Percentiles rank a stretch among this genome's conserved stretches.
These are phyloP conservation scores for Psix sp. DNA, from an alignment of 1,140 invertebrate genomes.

Conservation along the genomic window DNA sequence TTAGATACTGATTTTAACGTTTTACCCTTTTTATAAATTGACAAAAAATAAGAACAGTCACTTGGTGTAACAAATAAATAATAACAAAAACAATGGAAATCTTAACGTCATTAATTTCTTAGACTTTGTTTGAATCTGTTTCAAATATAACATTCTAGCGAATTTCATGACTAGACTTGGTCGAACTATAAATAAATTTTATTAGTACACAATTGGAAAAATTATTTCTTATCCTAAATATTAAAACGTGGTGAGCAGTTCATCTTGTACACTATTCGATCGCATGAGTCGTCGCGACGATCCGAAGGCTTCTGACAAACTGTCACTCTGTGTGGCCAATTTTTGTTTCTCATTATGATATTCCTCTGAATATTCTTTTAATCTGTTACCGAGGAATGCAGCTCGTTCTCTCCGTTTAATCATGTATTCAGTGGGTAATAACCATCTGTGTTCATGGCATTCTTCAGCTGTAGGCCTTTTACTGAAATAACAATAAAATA, in stretches of 20 bases:
- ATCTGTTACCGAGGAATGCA: conserved; percentile 87
- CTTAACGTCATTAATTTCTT: conserved; percentile 46
- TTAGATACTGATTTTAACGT: conserved; percentile 16
- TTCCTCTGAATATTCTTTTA: conserved; percentile 87
- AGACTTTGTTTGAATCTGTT: conserved; percentile 19
- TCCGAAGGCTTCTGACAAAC: conserved; percentile 73
- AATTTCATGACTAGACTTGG: conserved; percentile 37
- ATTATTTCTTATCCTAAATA: conserved; percentile 59
- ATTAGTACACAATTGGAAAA: conserved; percentile 68
- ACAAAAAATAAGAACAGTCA: conserved; percentile 62
- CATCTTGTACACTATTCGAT: conserved; percentile 89
- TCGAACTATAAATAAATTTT: conserved; percentile 54
- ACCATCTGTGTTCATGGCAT: conserved; percentile 96
- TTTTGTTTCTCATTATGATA: conserved; percentile 83
- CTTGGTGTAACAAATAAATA: conserved; percentile 72
- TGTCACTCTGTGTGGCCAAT: conserved; percentile 80
- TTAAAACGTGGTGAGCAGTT: conserved; percentile 82
- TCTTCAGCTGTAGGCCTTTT: conserved; percentile 96
- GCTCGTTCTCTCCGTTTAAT: conserved; percentile 93
- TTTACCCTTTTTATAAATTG: conserved; percentile 7
- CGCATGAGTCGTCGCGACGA: conserved; percentile 80
- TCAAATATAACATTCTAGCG: conserved; percentile 18
- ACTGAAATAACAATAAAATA: conserved; percentile 77
- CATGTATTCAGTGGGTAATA: conserved; percentile 93
- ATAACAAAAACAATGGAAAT: conserved; percentile 70